These are phyloP conservation scores for Oreonectes daqikongensis DNA, from an alignment of 2,797 vertebrate genomes.

Conservation along the genomic window DNA sequence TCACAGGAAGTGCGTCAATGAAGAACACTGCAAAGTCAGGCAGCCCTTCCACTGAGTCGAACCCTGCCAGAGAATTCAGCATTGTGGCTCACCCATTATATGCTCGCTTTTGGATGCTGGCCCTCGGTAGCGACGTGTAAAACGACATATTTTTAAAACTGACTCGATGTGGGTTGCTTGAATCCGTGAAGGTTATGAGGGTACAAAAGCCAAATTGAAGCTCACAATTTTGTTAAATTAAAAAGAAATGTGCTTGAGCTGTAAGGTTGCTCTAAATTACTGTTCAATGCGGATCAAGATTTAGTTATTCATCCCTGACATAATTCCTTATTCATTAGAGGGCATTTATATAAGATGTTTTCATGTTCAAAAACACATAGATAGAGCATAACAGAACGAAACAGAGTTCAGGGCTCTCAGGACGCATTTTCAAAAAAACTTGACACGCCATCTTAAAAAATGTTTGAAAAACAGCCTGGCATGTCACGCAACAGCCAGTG, in stretches of 20 bases:
- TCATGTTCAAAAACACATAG: background rate
- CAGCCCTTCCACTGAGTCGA: slow-evolving; percentile 50
- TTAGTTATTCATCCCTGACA: background rate
- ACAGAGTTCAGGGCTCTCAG: background rate
- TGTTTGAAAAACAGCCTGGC: background rate
- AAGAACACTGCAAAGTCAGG: slow-evolving; percentile 59
- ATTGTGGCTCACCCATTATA: background rate
- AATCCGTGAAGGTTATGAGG: background rate
- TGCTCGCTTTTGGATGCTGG: background rate
- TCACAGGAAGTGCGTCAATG: slow-evolving; percentile 66
- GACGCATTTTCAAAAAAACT: background rate
- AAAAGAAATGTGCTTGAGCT: background rate
- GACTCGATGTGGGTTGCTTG: background rate
- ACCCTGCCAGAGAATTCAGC: background rate
- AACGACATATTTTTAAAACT: background rate
- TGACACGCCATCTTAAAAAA: background rate
- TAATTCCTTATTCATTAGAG: background rate
- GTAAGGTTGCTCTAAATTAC: background rate
- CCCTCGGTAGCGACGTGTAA: background rate
- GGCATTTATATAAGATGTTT: background rate
- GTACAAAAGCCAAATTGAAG: background rate
- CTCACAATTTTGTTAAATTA: background rate
- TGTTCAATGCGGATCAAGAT: background rate
- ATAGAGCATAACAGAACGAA: background rate
- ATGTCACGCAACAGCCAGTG: background rate